phyloP scores from a whole-genome alignment of 1,140 invertebrate species.

The Drosophila mayri region DNA sequence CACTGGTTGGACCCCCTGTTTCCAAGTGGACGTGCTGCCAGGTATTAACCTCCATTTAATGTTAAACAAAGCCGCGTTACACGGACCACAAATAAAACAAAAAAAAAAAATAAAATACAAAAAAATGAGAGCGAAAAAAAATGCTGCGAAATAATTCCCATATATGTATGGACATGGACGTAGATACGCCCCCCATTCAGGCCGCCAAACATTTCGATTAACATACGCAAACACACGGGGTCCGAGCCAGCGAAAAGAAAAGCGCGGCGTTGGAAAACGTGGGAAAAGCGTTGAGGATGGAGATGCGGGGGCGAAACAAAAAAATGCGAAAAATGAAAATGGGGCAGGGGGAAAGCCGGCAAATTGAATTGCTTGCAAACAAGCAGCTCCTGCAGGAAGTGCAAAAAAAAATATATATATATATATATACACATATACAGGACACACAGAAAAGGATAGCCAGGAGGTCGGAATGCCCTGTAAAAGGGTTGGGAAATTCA shows the following conservation, averaged over 20 bases:
- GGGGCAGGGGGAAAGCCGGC: constrained; percentile 20
- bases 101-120: constrained; percentile 9
- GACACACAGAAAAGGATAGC: background rate
- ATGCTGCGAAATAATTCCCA: constrained; percentile 14
- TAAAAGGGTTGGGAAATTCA: background rate
- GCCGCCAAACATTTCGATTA: constrained; percentile 79
- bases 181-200: constrained; percentile 48
- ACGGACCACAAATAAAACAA: constrained; percentile 28
- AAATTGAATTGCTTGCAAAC: constrained; percentile 78
- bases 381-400: constrained; percentile 54
- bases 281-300: constrained; percentile 3
- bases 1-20: constrained; percentile 50
- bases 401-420: constrained; percentile 35
- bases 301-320: background rate
- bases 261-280: constrained; percentile 8
- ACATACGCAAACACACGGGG: constrained; percentile 66
- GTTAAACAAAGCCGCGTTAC: constrained; percentile 82
- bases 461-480: background rate
- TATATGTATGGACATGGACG: constrained; percentile 11
- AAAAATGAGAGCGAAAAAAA: constrained; percentile 27
- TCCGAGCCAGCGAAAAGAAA: constrained; percentile 3
- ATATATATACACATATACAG: background rate
- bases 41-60: constrained; percentile 84
- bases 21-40: constrained; percentile 68
- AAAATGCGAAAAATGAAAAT: constrained; percentile 19